Evolutionary conservation across 2,797 vertebrate species (phyloP).

Genomic region (Hypotaenidia okinawae): DNA sequence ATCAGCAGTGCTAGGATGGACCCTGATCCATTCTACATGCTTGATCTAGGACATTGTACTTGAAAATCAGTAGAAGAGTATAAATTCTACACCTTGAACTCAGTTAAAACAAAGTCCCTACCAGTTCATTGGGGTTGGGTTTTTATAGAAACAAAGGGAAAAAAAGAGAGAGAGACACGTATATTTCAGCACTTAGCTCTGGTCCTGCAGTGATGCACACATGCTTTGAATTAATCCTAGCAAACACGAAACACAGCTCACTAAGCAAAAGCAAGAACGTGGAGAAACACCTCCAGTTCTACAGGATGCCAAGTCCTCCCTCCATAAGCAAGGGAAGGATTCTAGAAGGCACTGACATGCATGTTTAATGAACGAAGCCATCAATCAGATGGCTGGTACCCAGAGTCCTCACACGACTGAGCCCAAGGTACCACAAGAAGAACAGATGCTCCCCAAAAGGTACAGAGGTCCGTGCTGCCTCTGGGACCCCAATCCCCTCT

Average conservation of each 20-base stretch:
- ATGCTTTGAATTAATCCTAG: neutral
- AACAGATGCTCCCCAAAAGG: neutral
- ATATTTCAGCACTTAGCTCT: neutral
- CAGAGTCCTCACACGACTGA: fast-evolving
- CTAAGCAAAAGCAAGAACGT: neutral
- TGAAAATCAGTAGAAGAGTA: neutral
- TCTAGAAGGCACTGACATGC: neutral
- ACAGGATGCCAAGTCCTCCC: neutral
- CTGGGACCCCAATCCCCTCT: neutral
- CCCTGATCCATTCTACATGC: neutral
- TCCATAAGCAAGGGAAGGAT: neutral
- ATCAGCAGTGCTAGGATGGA: neutral
- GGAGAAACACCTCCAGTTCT: neutral
- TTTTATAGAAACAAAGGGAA: too few species aligned
- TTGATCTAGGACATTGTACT: neutral
- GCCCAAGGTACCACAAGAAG: neutral
- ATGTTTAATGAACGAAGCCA: neutral
- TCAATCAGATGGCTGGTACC: fast-evolving
- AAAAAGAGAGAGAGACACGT: neutral
- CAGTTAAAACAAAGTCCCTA: neutral
- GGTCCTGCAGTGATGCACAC: fast-evolving
- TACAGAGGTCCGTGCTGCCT: neutral
- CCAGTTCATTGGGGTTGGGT: neutral
- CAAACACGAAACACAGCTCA: neutral
- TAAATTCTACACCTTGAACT: neutral